A percentile compares a stretch with the other conserved stretches of the same genome.
phyloP scores from a whole-genome alignment of 2,888 invertebrate genomes.

The Nezara viridula region DNA sequence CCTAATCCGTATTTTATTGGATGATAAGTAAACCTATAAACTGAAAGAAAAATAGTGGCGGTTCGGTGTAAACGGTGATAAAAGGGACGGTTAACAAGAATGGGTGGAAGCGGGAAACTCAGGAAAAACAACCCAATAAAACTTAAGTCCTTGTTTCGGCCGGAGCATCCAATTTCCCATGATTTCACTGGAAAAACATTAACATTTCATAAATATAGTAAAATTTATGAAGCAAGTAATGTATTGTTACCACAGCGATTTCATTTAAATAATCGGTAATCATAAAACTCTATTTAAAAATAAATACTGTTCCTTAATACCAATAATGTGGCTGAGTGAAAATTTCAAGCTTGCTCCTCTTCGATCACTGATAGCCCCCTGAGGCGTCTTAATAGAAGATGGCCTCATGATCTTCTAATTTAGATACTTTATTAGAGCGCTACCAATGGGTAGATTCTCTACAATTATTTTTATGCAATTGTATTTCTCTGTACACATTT shows the following conservation, averaged over 20 bases:
- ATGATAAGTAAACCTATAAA: background rate
- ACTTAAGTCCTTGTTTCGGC: background rate
- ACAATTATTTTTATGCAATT: too few species aligned
- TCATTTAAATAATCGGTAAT: background rate
- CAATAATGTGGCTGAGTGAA: too few species aligned
- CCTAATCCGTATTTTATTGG: background rate
- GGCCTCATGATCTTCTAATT: too few species aligned
- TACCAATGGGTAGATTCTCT: too few species aligned
- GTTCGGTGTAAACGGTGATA: background rate
- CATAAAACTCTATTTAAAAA: too few species aligned
- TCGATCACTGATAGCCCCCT: too few species aligned
- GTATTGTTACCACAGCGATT: background rate
- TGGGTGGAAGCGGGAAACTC: constrained; percentile 8
- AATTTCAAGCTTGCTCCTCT: too few species aligned
- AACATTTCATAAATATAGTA: background rate
- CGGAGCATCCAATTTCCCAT: background rate
- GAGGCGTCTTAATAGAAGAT: too few species aligned
- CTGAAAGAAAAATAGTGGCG: background rate
- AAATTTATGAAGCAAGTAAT: background rate
- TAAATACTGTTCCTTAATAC: too few species aligned
- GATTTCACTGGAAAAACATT: background rate
- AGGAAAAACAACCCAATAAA: constrained; percentile 17
- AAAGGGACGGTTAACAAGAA: constrained; percentile 29
- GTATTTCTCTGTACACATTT: too few species aligned
- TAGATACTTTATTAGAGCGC: too few species aligned